Base-by-base conservation (phyloP, 2,797 vertebrate species). In the Acanthornis magna region DNA sequence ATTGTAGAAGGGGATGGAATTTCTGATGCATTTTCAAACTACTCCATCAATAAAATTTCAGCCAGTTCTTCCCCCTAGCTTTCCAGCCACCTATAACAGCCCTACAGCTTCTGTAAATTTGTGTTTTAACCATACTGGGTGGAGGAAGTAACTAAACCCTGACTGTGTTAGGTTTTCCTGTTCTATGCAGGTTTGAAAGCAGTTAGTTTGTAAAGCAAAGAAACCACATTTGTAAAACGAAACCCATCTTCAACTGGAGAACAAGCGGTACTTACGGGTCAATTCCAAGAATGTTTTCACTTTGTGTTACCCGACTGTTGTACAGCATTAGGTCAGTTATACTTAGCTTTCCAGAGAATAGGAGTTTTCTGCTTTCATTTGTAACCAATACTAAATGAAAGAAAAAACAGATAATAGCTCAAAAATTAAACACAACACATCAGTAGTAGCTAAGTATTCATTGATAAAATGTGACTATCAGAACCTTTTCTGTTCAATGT, bases 261-360 rank as follows among this genome's bases (percentile, higher is more conserved):
- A 43, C 12, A 58, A 85, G 55, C 26, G 58, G 32, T 74, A 29
- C 47, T 78, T 54, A 72, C 0, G 0, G 16, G 78, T 75, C 66
- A 54, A 8, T 96, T 95, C 91, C 76, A 95, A 80, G 92, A 94
- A 97, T 85, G 78, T 91, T 94, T 94, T 94, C 42, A 40, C 12
- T 85, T 68, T 53, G 20, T 67, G 63, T 74, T 89, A 80, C 58
- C 50, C 68, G 53, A 54, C 32, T 79, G 21, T 40, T 86, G 23
- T 60, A 34, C 70, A 76, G 34, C 27, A 51, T n/a, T 61, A 38
- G 20, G 19, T 71, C 50, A 83, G 23, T 68, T 89, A 57, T 32
- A 61, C 21, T 63, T 38, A 43, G 16, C 25, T 85, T 93, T 91
- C 53, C 72, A 87, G 42, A 76, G 16, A 76, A 70, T 23, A 70